phyloP scores from a whole-genome alignment of 1,140 invertebrate species.

The Bactericera cockerelli region DNA sequence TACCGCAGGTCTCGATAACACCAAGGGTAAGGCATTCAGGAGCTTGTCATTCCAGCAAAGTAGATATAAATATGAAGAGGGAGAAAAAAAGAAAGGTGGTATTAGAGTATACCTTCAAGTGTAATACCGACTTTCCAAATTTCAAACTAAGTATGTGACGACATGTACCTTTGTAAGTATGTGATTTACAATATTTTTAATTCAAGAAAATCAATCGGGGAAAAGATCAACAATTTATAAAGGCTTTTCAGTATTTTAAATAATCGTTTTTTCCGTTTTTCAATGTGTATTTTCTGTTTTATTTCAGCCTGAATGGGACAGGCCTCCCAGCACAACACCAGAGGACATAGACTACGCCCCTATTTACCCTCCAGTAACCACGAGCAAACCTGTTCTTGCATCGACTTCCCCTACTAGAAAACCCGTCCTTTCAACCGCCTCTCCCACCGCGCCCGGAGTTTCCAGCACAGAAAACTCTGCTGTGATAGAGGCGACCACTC shows the following conservation, averaged over 20 bases:
- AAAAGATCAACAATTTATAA: no score
- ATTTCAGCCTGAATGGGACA: conserved; percentile 48
- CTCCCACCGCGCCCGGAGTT: conserved; percentile 13
- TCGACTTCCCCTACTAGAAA: background rate
- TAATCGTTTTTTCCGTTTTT: no score
- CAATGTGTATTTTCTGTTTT: conserved; percentile 18
- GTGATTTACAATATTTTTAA: no score
- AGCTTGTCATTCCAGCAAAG: background rate
- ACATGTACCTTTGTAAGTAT: no score
- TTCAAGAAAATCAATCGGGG: no score
- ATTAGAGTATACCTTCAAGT: no score
- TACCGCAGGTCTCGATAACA: conserved; percentile 45
- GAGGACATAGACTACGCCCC: conserved; percentile 17
- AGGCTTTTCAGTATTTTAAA: no score
- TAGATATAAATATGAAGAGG: no score
- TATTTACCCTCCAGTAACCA: conserved; percentile 15
- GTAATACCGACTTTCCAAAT: no score
- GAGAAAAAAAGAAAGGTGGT: no score
- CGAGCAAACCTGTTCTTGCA: conserved; percentile 6
- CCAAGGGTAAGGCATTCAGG: conserved; percentile 43
- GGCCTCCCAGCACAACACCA: conserved; percentile 43
- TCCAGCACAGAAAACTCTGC: background rate
- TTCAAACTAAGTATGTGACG: no score
- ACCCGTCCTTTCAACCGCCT: conserved; percentile 15
- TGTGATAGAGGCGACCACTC: conserved; percentile 11